These are phyloP conservation scores for Gisinianus flammeolus DNA, from an alignment of 2,888 invertebrate species.

Conservation along the genomic window DNA sequence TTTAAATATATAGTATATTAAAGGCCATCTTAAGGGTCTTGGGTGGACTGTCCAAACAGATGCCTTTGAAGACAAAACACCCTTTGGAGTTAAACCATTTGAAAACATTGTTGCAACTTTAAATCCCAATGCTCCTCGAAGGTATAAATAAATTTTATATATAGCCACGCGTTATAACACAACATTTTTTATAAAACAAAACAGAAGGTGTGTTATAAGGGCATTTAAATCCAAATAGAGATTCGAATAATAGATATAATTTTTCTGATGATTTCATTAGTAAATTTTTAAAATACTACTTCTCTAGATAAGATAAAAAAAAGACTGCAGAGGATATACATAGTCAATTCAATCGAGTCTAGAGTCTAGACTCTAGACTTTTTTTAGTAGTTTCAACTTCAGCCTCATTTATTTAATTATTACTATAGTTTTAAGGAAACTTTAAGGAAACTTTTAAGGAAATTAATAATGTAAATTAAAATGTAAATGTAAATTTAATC, in stretches of 20 bases:
- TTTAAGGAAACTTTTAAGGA: too few relatives aligned
- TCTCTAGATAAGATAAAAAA: not conserved
- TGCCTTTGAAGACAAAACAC: slow-evolving; percentile 67
- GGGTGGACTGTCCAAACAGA: slow-evolving; percentile 82
- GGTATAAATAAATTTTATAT: slow-evolving; percentile 49
- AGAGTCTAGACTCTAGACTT: too few relatives aligned
- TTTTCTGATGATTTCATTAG: not conserved
- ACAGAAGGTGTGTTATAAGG: too few relatives aligned
- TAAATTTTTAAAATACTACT: not conserved
- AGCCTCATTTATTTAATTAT: too few relatives aligned
- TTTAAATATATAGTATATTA: slow-evolving; percentile 4
- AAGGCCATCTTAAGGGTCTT: slow-evolving; percentile 67
- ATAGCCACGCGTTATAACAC: too few relatives aligned
- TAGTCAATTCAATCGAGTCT: not conserved
- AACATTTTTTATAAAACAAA: too few relatives aligned
- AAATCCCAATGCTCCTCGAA: slow-evolving; percentile 71
- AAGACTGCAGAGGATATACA: not conserved
- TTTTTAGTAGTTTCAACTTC: too few relatives aligned
- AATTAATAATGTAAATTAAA: too few relatives aligned
- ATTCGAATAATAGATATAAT: too few relatives aligned
- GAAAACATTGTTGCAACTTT: slow-evolving; percentile 84
- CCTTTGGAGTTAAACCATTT: slow-evolving; percentile 73
- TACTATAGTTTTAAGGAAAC: too few relatives aligned
- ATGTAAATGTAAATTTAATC: too few relatives aligned
- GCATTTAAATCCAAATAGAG: too few relatives aligned